phyloP scores from a whole-genome alignment of 2,888 invertebrate species.

The Girardia tigrina region DNA sequence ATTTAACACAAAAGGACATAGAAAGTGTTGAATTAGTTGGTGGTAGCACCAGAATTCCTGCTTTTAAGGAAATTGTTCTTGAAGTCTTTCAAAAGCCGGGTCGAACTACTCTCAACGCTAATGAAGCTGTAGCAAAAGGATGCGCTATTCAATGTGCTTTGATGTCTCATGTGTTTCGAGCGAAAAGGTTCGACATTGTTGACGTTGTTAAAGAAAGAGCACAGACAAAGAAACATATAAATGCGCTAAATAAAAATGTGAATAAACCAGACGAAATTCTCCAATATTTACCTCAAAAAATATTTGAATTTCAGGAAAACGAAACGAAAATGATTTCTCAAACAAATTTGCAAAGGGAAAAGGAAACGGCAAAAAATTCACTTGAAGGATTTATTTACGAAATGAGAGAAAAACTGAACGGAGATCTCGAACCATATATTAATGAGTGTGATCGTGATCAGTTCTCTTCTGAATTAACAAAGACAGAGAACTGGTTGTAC shows the following conservation, averaged over 20 bases:
- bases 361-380: conserved; percentile 84
- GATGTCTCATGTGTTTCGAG: too few relatives aligned
- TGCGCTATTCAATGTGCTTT: too few relatives aligned
- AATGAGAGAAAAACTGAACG: conserved; percentile 69
- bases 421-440: conserved; percentile 63
- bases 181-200: too few relatives aligned
- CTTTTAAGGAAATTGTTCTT: conserved; percentile 73
- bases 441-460: conserved; percentile 53
- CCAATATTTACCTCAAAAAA: conserved; percentile 49
- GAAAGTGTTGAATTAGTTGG: conserved; percentile 89
- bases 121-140: conserved; percentile 88
- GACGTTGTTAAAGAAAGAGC: too few relatives aligned
- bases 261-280: too few relatives aligned
- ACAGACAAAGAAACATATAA: too few relatives aligned
- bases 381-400: conserved; percentile 97
- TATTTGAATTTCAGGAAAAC: conserved; percentile 40
- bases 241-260: too few relatives aligned
- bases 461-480: conserved; percentile 58
- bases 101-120: conserved; percentile 81
- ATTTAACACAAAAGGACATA: conserved; percentile 69
- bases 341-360: conserved; percentile 80
- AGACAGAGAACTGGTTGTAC: conserved; percentile 88
- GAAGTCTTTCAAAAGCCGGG: conserved; percentile 67
- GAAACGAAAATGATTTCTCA: conserved; percentile 56
- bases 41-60: conserved; percentile 81